phyloP scores from a whole-genome alignment of 1,140 invertebrate genomes.

The Psix sp. region DNA sequence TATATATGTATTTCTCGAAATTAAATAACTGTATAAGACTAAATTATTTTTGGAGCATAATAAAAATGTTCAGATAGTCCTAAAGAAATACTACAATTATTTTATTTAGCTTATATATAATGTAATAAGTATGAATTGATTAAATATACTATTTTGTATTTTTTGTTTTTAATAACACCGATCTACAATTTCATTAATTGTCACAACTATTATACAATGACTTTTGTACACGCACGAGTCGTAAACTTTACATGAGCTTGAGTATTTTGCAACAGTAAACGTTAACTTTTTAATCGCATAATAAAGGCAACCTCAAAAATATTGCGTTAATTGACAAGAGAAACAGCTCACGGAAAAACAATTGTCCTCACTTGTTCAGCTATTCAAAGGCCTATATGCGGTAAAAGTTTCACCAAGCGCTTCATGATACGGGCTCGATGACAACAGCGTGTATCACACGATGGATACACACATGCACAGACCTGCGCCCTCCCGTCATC shows the following conservation, averaged over 20 bases:
- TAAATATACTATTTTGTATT: too few species aligned
- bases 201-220: conserved; percentile 19
- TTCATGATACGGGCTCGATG: conserved; percentile 62
- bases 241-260: conserved; percentile 4
- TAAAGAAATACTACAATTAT: too few species aligned
- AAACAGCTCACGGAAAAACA: conserved; percentile 12
- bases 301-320: conserved; percentile 55
- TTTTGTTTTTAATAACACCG: too few species aligned
- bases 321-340: conserved; percentile 40
- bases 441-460: conserved; percentile 70
- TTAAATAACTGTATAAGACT: too few species aligned
- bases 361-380: too few species aligned
- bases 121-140: too few species aligned
- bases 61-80: too few species aligned
- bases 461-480: conserved; percentile 36
- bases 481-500: conserved; percentile 63
- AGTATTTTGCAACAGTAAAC: conserved; percentile 32
- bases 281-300: conserved; percentile 47
- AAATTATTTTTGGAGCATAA: too few species aligned
- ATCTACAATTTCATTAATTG: too few species aligned
- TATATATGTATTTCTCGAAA: too few species aligned
- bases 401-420: conserved; percentile 30
- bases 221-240: conserved; percentile 20
- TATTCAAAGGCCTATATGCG: too few species aligned
- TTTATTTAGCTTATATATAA: too few species aligned